Conservation (phyloP, 2,888 invertebrate genomes). For the Cylindroiulus punctatus region DNA sequence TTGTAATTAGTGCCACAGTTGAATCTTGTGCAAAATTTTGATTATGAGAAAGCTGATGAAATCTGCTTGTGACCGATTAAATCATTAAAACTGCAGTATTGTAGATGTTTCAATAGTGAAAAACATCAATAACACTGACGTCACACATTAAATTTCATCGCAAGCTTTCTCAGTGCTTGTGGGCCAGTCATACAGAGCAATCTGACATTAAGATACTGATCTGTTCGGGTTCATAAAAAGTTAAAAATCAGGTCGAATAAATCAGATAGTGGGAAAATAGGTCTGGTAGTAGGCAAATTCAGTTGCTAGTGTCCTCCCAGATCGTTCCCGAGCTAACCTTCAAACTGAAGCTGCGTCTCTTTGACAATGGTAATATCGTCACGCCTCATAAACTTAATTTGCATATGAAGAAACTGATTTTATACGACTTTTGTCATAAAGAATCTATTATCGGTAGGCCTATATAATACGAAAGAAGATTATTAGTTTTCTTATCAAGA, state of each 20-base stretch:
- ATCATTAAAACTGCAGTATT: too few species aligned
- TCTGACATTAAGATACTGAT: too few species aligned
- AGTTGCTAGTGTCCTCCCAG: constrained; percentile 8
- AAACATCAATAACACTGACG: too few species aligned
- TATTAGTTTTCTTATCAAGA: constrained; percentile 42
- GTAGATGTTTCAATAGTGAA: too few species aligned
- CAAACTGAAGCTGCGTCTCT: constrained; percentile 25
- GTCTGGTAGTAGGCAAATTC: neutral
- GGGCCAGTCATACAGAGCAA: too few species aligned
- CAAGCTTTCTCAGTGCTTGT: too few species aligned
- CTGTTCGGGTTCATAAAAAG: neutral
- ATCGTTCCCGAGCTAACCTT: constrained; percentile 4
- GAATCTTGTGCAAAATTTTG: too few species aligned
- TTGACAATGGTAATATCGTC: constrained; percentile 26
- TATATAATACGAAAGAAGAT: constrained; percentile 22
- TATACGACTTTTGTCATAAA: constrained; percentile 42
- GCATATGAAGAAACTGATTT: constrained; percentile 42
- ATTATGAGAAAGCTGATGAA: too few species aligned
- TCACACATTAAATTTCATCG: too few species aligned
- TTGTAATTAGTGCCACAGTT: too few species aligned
- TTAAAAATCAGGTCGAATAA: neutral
- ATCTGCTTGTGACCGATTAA: too few species aligned
- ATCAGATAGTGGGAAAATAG: neutral
- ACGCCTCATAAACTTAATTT: constrained; percentile 42
- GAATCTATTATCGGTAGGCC: constrained; percentile 34